Evolutionary conservation across 2,888 invertebrate species (phyloP).

Genomic region (Ferdinandea cuprea): DNA sequence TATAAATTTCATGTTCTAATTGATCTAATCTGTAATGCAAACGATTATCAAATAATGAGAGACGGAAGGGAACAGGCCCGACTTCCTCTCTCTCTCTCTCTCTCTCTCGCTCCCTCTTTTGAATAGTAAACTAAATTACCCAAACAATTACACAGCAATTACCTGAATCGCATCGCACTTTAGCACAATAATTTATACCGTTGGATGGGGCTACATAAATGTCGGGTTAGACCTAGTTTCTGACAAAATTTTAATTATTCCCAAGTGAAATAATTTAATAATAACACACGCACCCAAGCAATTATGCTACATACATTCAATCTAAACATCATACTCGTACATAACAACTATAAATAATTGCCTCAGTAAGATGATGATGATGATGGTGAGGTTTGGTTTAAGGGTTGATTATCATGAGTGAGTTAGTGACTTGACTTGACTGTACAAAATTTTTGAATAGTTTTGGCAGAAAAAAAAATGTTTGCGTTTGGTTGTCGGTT

Average conservation of each 20-base stretch:
- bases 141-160: slow-evolving; percentile 71
- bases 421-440: neutral
- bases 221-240: slow-evolving; percentile 36
- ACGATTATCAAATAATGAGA: slow-evolving; percentile 59
- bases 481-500: too few relatives aligned
- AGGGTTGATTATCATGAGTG: neutral
- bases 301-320: slow-evolving; percentile 21
- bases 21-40: slow-evolving; percentile 50
- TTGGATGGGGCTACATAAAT: neutral
- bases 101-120: neutral
- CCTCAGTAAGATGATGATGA: slow-evolving; percentile 14
- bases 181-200: slow-evolving; percentile 51
- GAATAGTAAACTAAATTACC: slow-evolving; percentile 61
- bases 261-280: slow-evolving; percentile 57
- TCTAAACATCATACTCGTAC: slow-evolving; percentile 9
- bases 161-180: slow-evolving; percentile 56
- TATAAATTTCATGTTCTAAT: slow-evolving; percentile 42
- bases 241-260: slow-evolving; percentile 58
- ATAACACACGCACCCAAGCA: slow-evolving; percentile 32
- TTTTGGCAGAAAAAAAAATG: too few relatives aligned
- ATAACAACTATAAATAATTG: slow-evolving; percentile 13
- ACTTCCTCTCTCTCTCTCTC: neutral
- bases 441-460: neutral
- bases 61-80: slow-evolving; percentile 23
- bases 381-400: neutral